Percentiles rank a stretch among this genome's conserved stretches.
Evolutionary conservation across 2,797 vertebrate genomes (phyloP).

Genomic region (Rhynchonycteris naso): DNA sequence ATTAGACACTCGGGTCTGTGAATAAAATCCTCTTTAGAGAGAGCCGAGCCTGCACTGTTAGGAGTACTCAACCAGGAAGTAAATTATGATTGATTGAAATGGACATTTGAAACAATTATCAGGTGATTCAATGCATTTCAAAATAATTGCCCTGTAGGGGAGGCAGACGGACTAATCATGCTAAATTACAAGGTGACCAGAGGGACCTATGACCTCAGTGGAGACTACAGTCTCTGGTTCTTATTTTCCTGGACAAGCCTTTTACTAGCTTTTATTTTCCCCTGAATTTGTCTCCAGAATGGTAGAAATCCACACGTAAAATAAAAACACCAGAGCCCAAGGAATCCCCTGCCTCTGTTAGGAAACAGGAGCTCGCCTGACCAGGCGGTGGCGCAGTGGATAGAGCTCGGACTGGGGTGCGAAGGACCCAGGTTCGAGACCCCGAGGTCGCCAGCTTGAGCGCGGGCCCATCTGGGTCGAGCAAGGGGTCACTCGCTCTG

Average conservation of each 20-base stretch:
- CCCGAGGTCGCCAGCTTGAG: no score
- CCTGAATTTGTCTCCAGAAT: not conserved
- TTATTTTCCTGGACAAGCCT: not conserved
- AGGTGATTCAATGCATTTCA: not conserved
- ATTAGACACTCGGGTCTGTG: not conserved
- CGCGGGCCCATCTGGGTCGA: no score
- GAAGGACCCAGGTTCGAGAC: no score
- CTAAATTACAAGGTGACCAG: not conserved
- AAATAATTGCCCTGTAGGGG: not conserved
- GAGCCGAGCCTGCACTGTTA: not conserved
- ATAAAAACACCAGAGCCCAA: not conserved
- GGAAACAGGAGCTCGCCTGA: not conserved
- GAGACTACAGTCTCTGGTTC: not conserved
- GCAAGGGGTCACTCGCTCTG: no score
- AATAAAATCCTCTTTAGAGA: not conserved
- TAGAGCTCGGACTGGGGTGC: no score
- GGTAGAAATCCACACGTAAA: not conserved
- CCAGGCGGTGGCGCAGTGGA: no score
- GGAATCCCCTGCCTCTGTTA: not conserved
- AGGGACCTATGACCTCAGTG: not conserved
- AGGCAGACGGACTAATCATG: not conserved
- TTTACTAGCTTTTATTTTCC: not conserved
- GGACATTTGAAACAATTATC: constrained; percentile 16
- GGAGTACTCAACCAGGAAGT: not conserved
- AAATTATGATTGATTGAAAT: not conserved